Conservation (phyloP, 2,888 invertebrate genomes). For the Diaperis boleti region DNA sequence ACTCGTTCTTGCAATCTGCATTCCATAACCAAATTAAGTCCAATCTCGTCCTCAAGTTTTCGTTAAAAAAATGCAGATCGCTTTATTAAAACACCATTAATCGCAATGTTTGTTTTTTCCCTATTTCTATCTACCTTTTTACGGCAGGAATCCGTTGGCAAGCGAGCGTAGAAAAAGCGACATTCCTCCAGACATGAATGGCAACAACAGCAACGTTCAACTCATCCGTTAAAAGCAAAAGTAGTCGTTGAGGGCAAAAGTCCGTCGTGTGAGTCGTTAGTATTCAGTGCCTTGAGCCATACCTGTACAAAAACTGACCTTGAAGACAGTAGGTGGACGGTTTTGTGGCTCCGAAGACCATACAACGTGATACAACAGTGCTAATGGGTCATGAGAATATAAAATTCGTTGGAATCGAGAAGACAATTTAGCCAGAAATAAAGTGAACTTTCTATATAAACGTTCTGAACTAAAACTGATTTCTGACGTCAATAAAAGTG, state of each 20-base stretch:
- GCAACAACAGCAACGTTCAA: constrained; percentile 25
- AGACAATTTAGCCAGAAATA: too few species aligned
- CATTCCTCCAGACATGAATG: constrained; percentile 34
- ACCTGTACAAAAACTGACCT: constrained; percentile 34
- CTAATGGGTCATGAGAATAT: constrained; percentile 3
- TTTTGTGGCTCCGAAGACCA: not conserved
- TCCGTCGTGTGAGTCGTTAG: constrained; percentile 24
- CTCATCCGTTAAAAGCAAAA: constrained; percentile 37
- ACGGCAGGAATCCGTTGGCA: constrained; percentile 13
- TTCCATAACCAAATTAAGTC: too few species aligned
- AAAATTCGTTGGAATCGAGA: not conserved
- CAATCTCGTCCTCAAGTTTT: too few species aligned
- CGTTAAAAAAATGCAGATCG: too few species aligned
- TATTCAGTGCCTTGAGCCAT: constrained; percentile 30
- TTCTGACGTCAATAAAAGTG: too few species aligned
- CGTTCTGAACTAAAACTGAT: too few species aligned
- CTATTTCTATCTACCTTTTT: too few species aligned
- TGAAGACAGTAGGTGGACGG: constrained; percentile 28
- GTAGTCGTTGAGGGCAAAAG: constrained; percentile 32
- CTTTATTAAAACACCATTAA: too few species aligned
- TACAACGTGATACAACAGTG: constrained; percentile 4
- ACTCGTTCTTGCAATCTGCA: too few species aligned
- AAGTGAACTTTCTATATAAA: too few species aligned
- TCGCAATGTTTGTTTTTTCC: too few species aligned
- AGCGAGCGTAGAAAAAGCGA: constrained; percentile 6